These are phyloP conservation scores for Hypsibius dujardini DNA, from an alignment of 1,140 invertebrate genomes.

Conservation along the genomic window DNA sequence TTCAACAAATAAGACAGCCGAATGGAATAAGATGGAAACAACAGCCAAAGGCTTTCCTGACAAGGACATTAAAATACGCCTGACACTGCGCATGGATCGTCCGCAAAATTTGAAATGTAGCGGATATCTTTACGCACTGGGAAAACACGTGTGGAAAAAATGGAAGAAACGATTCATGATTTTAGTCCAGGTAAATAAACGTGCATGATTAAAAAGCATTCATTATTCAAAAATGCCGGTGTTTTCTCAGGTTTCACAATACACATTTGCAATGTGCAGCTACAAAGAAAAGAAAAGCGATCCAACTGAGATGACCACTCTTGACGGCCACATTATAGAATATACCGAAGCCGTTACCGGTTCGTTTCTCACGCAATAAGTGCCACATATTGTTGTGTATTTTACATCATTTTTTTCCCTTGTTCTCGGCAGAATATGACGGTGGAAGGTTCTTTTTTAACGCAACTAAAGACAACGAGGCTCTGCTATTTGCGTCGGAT, in stretches of 20 bases:
- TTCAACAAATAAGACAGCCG: slow-evolving; percentile 57
- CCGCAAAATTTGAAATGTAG: slow-evolving; percentile 98
- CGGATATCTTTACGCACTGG: slow-evolving; percentile 79
- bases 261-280: slow-evolving; percentile 98
- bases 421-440: slow-evolving; percentile 46
- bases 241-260: slow-evolving; percentile 66
- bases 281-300: slow-evolving; percentile 99
- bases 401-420: not conserved
- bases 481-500: slow-evolving; percentile 83
- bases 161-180: slow-evolving; percentile 98
- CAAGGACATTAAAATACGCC: slow-evolving; percentile 87
- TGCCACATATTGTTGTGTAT: slow-evolving; percentile 18
- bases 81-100: slow-evolving; percentile 94
- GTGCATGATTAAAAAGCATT: too few species aligned
- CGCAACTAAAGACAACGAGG: slow-evolving; percentile 92
- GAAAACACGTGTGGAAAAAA: slow-evolving; percentile 97
- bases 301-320: slow-evolving; percentile 96
- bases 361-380: slow-evolving; percentile 31
- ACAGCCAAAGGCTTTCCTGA: slow-evolving; percentile 79
- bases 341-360: slow-evolving; percentile 84
- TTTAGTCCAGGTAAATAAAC: slow-evolving; percentile 55
- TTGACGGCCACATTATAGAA: slow-evolving; percentile 97
- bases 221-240: slow-evolving; percentile 20
- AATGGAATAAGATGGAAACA: slow-evolving; percentile 96
- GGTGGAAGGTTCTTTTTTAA: slow-evolving; percentile 90